Base-by-base conservation (phyloP, 2,888 invertebrate species). In the Cecidostiba fungosa region DNA sequence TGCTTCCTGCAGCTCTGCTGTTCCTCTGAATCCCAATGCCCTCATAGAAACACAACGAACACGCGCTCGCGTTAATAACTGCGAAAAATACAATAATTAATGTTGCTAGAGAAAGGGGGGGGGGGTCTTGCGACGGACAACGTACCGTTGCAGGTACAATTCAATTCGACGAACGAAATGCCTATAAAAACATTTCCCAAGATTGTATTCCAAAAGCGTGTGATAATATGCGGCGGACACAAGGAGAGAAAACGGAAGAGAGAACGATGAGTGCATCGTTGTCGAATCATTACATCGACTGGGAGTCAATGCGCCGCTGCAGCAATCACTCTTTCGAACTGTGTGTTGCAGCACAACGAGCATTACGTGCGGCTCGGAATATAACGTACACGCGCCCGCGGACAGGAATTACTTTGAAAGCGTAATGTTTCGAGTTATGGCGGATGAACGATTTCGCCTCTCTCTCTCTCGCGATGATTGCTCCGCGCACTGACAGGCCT, bases 371-470 rank as follows among this genome's bases (percentile, higher is more conserved):
- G 43, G 59, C 76, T 78, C 62, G 50, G 43, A 29, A n/a, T 19
- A 36, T 70, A 69, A 29, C 23, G 39, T 39, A 73, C 43, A 12
- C 19, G 26, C 43, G 84, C 87, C 82, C 81, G 84, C 73, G 73
- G 72, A 84, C 77, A 77, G 76, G 81, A 86, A 86, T 86, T 79
- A 83, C 83, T 86, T 82, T 82, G 78, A 85, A 85, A 78, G 77
- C 82, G 59, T 76, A 76, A 84, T 84, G 80, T 80, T 23, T 73
- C 73, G 77, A 83, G 76, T 81, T 70, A 74, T 39, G 70, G 36
- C 50, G 70, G 84, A 54, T 54, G 77, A 74, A 36, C 84, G 78
- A 84, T 84, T 84, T 84, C n/a, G 69, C 84, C 29, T 66, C 32
- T 23, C 5, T 16, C 36, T 16, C 77, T 59, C 29, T 6, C 4